phyloP scores from a whole-genome alignment of 2,797 vertebrate genomes.

The Chromis chromis region DNA sequence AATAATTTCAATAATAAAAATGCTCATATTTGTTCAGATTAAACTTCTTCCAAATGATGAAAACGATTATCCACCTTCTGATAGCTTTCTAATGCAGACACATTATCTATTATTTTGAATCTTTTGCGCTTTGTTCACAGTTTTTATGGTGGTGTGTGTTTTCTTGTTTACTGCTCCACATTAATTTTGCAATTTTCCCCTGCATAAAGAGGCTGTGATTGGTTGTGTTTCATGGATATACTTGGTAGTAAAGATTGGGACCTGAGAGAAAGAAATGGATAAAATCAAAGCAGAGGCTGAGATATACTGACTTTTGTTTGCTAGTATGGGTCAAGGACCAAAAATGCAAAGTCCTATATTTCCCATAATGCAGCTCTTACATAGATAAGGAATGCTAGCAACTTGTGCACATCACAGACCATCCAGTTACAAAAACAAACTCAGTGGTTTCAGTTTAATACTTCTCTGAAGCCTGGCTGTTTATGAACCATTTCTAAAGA shows the following conservation, averaged over 20 bases:
- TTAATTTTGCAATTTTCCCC: not conserved
- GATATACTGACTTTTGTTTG: not conserved
- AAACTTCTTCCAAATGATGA: not conserved
- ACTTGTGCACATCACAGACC: not conserved
- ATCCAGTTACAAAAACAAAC: constrained; percentile 35
- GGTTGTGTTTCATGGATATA: not conserved
- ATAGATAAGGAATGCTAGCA: constrained; percentile 24
- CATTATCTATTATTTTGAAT: not conserved
- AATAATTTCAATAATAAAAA: not conserved
- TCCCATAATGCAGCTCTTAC: not conserved
- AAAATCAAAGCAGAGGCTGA: not conserved
- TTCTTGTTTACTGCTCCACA: not conserved
- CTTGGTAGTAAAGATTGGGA: not conserved
- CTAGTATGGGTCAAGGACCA: not conserved
- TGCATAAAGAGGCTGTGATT: not conserved
- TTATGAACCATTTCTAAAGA: constrained; percentile 17
- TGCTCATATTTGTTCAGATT: not conserved
- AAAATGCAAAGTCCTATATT: not conserved
- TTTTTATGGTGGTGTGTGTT: not conserved
- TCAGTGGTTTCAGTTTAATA: too few species aligned
- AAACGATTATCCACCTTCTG: not conserved
- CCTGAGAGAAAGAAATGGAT: not conserved
- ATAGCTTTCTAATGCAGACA: not conserved
- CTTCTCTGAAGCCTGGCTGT: not conserved
- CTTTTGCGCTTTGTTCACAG: not conserved